Percentiles rank a stretch among this genome's conserved stretches.
Evolutionary conservation across 2,113 vertebrate species (phyloP).

Genomic region (Tachycineta bicolor): DNA sequence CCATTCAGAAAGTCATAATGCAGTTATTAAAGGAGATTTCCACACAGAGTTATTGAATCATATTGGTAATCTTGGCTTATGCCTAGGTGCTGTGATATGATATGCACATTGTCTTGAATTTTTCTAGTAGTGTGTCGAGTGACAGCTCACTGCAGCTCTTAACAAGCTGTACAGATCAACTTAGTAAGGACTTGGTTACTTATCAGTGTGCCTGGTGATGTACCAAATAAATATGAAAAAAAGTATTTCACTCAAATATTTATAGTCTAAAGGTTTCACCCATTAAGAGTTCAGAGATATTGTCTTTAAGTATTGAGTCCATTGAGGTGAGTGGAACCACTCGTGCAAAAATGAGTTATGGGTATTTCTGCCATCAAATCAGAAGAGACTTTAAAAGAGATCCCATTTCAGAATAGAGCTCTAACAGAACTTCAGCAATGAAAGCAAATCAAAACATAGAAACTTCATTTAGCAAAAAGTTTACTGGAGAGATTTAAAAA

Average conservation of each 20-base stretch:
- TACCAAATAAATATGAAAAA: background rate
- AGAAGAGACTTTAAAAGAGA: background rate
- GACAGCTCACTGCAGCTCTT: background rate
- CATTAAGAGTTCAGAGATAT: background rate
- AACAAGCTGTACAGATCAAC: background rate
- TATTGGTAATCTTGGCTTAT: background rate
- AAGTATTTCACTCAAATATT: background rate
- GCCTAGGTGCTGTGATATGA: background rate
- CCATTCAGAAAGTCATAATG: conserved; percentile 6
- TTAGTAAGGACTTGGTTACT: background rate
- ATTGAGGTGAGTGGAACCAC: background rate
- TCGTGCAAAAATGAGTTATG: accelerated
- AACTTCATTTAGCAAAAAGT: background rate
- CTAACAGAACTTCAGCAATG: background rate
- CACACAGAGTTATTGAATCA: background rate
- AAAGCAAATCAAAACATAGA: background rate
- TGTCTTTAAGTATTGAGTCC: background rate
- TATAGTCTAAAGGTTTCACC: background rate
- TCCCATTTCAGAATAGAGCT: background rate
- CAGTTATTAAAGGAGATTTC: conserved; percentile 28
- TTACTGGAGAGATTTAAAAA: background rate
- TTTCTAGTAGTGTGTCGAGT: background rate
- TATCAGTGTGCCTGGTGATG: background rate
- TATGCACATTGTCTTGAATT: background rate
- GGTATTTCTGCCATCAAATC: background rate